Conservation (phyloP, 92 coral and sea anemone genomes). For the Porites evermanni region DNA sequence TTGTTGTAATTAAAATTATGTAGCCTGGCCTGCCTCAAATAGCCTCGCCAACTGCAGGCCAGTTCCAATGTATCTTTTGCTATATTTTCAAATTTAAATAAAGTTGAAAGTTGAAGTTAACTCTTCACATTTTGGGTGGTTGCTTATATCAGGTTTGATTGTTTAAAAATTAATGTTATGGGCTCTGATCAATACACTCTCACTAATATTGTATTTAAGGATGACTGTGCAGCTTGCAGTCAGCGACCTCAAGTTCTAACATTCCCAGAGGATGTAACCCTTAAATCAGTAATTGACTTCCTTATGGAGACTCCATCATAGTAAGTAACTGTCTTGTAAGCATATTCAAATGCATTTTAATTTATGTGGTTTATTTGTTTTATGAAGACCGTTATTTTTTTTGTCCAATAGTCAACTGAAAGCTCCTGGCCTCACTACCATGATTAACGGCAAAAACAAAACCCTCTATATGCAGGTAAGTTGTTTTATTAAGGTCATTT, state of each 20-base stretch:
- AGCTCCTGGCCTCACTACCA: constrained; percentile 96
- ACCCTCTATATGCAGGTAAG: constrained; percentile 96
- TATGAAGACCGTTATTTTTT: background rate
- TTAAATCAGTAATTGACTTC: constrained; percentile 82
- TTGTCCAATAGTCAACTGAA: constrained; percentile 88
- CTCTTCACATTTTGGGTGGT: no score
- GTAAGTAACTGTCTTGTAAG: constrained; percentile 63
- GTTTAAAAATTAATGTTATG: no score
- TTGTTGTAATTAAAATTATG: no score
- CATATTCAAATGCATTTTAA: no score
- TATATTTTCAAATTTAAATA: no score
- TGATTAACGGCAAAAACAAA: constrained; percentile 90
- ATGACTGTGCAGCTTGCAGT: constrained; percentile 98
- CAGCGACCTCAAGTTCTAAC: constrained; percentile 88
- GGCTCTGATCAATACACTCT: background rate
- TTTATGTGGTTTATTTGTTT: background rate
- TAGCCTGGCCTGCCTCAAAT: no score
- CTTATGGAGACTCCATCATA: constrained; percentile 77
- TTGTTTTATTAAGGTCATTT: background rate
- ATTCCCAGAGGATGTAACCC: constrained; percentile 78
- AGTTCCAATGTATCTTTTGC: no score
- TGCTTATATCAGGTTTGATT: no score
- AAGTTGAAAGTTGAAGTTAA: no score
- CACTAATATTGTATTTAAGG: constrained; percentile 49
- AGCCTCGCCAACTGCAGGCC: no score